A percentile compares a stretch with the other conserved stretches of the same genome.
phyloP scores from a whole-genome alignment of 2,113 vertebrate species.

The Grammomys dolichurus region DNA sequence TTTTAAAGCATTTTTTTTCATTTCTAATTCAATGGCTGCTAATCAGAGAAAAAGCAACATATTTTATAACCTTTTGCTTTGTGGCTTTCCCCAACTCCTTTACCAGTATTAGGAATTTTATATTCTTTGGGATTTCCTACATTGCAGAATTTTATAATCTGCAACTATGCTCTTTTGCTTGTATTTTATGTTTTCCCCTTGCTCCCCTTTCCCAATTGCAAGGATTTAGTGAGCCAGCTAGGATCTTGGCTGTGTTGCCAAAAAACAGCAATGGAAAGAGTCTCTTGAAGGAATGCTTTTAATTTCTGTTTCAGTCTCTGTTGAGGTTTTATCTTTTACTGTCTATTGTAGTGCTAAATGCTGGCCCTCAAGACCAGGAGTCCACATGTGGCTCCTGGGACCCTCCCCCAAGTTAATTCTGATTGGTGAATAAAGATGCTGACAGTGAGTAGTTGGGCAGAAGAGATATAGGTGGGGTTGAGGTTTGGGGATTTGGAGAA shows the following conservation, averaged over 20 bases:
- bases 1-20: background rate
- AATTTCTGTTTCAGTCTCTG: background rate
- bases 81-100: slow-evolving; percentile 15
- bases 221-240: background rate
- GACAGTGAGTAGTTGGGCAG: too few species aligned
- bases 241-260: background rate
- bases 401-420: too few species aligned
- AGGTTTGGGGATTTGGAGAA: too few species aligned
- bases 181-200: background rate
- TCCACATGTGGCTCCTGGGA: too few species aligned
- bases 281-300: background rate
- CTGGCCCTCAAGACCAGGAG: too few species aligned
- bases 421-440: too few species aligned
- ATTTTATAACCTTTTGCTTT: background rate
- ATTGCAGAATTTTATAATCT: background rate
- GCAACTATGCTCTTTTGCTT: background rate
- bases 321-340: too few species aligned
- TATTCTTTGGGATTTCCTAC: background rate
- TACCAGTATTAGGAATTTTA: background rate
- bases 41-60: background rate
- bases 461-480: too few species aligned
- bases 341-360: too few species aligned
- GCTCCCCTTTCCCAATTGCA: background rate
- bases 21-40: background rate
- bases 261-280: background rate